A percentile compares a stretch with the other conserved stretches of the same genome.
Conservation (phyloP, 2,888 invertebrate species). For the Prostheceraeus crozeri region DNA sequence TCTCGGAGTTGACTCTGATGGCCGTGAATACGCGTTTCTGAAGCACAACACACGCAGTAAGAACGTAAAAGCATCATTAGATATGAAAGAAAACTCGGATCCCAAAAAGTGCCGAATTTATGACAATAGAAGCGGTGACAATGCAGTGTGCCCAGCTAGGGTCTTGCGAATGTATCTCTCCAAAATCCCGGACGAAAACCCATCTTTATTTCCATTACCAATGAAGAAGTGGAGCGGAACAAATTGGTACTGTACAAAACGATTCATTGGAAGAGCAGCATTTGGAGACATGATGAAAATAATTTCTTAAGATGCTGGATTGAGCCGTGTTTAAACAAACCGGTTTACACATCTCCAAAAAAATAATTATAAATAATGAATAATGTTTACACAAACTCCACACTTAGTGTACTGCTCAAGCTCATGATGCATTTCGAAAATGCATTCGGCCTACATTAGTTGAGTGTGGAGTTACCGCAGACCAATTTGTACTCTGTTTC, state of each 20-base stretch:
- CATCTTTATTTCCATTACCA: slow-evolving; percentile 11
- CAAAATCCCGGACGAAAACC: slow-evolving; percentile 4
- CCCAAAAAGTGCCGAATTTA: slow-evolving; percentile 26
- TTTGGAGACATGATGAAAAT: slow-evolving; percentile 9
- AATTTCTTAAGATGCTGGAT: slow-evolving; percentile 1
- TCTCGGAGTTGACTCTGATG: slow-evolving; percentile 25
- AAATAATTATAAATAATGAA: too few relatives aligned
- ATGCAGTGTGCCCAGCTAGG: slow-evolving; percentile 16
- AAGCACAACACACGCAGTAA: slow-evolving; percentile 4
- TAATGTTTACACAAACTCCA: too few relatives aligned
- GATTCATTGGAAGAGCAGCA: too few relatives aligned
- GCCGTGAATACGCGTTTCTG: slow-evolving; percentile 13
- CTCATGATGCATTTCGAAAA: too few relatives aligned
- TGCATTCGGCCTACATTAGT: too few relatives aligned
- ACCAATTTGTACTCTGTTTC: too few relatives aligned
- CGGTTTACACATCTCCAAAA: too few relatives aligned
- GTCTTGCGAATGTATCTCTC: slow-evolving; percentile 9
- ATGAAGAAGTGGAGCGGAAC: slow-evolving; percentile 1
- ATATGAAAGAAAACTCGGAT: slow-evolving; percentile 27
- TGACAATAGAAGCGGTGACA: slow-evolving; percentile 22
- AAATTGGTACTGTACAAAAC: slow-evolving; percentile 4
- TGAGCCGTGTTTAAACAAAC: background rate
- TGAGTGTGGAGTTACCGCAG: too few relatives aligned
- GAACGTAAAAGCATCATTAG: slow-evolving; percentile 23
- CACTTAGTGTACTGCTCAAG: too few relatives aligned